Evolutionary conservation across 1,140 invertebrate genomes (phyloP).

Genomic region (Lineus longissimus): DNA sequence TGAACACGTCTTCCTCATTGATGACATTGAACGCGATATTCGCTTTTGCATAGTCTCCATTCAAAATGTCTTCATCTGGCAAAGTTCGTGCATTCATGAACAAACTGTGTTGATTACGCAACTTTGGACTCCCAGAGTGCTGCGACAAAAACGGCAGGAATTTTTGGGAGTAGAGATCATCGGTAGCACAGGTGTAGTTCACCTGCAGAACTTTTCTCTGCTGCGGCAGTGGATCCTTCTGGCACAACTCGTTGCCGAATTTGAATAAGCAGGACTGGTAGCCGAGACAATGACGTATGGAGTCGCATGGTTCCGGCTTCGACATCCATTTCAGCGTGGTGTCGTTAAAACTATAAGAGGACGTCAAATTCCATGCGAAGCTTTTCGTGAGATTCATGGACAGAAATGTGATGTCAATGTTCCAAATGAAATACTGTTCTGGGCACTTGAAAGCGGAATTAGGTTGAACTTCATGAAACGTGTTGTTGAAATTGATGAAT

Average conservation of each 20-base stretch:
- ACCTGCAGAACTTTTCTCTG: background rate
- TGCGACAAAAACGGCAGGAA: no score
- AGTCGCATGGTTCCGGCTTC: background rate
- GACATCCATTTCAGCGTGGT: background rate
- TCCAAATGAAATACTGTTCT: background rate
- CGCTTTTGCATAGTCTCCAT: no score
- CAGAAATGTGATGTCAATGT: background rate
- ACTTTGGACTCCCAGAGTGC: no score
- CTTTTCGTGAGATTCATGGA: background rate
- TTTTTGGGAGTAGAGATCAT: background rate
- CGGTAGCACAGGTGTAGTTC: background rate
- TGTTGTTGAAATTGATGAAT: no score
- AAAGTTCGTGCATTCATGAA: no score
- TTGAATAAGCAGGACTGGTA: slow-evolving; percentile 5
- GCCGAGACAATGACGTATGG: background rate
- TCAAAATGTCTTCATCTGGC: no score
- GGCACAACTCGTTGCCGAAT: background rate
- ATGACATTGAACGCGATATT: no score
- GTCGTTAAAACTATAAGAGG: background rate
- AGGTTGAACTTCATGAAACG: background rate
- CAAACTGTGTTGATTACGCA: no score
- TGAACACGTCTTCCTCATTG: no score
- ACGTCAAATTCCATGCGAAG: background rate
- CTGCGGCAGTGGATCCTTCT: background rate
- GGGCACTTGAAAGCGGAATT: background rate